These are phyloP conservation scores for Drosophila kohkoa DNA, from an alignment of 1,140 invertebrate species.

Conservation along the genomic window DNA sequence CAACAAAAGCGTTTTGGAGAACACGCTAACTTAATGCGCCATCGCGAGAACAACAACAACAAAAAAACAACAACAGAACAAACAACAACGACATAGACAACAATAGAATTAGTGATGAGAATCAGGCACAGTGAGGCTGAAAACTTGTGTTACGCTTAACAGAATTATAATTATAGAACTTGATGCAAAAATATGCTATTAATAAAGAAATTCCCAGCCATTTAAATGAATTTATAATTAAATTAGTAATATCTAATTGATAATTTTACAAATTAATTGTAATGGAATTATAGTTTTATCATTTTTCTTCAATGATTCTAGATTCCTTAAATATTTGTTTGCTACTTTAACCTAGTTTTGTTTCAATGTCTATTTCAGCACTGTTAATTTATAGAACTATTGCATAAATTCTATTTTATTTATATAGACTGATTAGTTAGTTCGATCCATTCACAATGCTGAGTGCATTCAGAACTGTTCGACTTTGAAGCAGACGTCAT, in stretches of 20 bases:
- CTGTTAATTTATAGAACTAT: background rate
- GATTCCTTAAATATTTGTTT: no score
- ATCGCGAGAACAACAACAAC: conserved; percentile 8
- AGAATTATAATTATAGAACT: no score
- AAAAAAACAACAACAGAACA: background rate
- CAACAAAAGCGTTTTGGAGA: conserved; percentile 30
- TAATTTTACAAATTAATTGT: no score
- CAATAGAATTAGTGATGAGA: conserved; percentile 25
- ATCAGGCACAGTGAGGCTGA: conserved; percentile 12
- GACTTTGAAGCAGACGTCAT: conserved; percentile 9
- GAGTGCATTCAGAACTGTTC: background rate
- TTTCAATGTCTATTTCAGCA: background rate
- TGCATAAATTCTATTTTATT: background rate
- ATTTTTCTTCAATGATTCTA: no score
- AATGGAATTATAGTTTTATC: no score
- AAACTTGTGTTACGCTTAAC: background rate
- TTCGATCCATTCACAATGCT: background rate
- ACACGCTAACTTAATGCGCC: conserved; percentile 40
- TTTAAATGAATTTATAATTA: no score
- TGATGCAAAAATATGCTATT: no score
- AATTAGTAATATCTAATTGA: no score
- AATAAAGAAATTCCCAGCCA: no score
- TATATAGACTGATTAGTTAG: background rate
- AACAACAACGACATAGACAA: conserved; percentile 4
- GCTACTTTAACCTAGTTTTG: background rate